A percentile compares a stretch with the other conserved stretches of the same genome.
Conservation (phyloP, 2,888 invertebrate genomes). For the Aelia acuminata region DNA sequence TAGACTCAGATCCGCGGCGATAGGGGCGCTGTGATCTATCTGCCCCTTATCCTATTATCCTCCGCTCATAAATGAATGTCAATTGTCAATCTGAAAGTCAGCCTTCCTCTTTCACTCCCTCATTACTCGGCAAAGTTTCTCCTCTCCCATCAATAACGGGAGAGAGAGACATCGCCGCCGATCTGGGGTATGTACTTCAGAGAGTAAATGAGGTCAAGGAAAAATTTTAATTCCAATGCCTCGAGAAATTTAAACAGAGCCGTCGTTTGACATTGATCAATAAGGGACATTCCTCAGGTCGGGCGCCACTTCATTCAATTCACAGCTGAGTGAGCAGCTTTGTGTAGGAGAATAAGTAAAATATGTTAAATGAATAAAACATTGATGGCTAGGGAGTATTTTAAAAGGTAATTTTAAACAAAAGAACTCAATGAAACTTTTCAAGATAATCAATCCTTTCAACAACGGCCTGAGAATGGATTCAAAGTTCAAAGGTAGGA, state of each 20-base stretch:
- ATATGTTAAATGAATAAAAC: no score
- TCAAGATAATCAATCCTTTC: no score
- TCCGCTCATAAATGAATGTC: conserved; percentile 41
- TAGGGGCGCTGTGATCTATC: conserved; percentile 5
- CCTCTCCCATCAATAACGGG: conserved; percentile 3
- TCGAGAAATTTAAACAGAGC: conserved; percentile 11
- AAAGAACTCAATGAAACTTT: no score
- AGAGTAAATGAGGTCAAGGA: not conserved
- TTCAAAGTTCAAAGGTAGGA: no score
- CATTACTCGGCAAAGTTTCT: conserved; percentile 47
- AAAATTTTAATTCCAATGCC: conserved; percentile 24
- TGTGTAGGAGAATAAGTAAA: no score
- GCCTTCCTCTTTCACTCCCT: conserved; percentile 51
- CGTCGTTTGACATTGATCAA: conserved; percentile 25
- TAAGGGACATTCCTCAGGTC: not conserved
- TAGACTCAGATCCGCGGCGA: not conserved
- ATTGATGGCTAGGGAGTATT: no score
- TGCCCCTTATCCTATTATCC: not conserved
- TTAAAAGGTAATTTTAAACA: no score
- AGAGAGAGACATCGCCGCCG: not conserved
- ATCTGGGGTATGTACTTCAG: not conserved
- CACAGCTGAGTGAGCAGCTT: no score
- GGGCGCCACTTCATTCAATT: not conserved
- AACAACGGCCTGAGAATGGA: no score
- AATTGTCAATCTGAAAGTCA: conserved; percentile 54